Evolutionary conservation across 2,888 invertebrate genomes (phyloP), one percentile per base, ranked within the genome.

Genomic region (Brachypalpus laphriformis): DNA sequence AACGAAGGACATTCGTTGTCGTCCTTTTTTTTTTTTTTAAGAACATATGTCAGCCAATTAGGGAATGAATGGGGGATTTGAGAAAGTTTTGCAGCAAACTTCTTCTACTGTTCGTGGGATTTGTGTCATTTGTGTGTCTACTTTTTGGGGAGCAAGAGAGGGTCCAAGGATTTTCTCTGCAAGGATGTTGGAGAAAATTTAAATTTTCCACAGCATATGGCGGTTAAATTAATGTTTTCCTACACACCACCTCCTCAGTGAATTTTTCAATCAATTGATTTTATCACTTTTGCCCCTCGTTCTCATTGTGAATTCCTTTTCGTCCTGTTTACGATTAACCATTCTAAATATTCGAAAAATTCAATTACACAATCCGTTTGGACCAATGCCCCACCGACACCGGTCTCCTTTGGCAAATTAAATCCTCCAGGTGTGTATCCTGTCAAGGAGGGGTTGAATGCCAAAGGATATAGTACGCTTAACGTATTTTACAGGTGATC

Each of bases 31-130:
- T 37, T 40, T 68, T 45, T 51, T 66, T 76, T 65, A 66, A 61
- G 85, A 85, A 85, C 81, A 85, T 85, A 85, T 85, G 85, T 85
- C 76, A 85, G 81, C 85, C 85, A 85, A 85, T 85, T 85, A 85
- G 61, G 85, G 66, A 85, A 81, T 70, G 75, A 85, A 85, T 81
- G 71, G 85, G 71, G 71, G 75, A 85, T 85, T 85, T 25, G 66
- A 70, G 59, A 85, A 81, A 85, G 70, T 81, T 85, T 81, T 56
- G 71, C 59, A 74, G 25, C 65, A 81, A 85, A 85, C 81, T 85
- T 85, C 68, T 25, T 57, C 45, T 49, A 49, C 49, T 71, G 22
- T 49, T 45, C 31, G 34, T 59, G 51, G 70, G 42, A 49, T 57
- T 82, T 5, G 51, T 75, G 51, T 75, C 47, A 72, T 25, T 70